Conservation (phyloP, 2,888 invertebrate species). For the Lasioglossum morio region DNA sequence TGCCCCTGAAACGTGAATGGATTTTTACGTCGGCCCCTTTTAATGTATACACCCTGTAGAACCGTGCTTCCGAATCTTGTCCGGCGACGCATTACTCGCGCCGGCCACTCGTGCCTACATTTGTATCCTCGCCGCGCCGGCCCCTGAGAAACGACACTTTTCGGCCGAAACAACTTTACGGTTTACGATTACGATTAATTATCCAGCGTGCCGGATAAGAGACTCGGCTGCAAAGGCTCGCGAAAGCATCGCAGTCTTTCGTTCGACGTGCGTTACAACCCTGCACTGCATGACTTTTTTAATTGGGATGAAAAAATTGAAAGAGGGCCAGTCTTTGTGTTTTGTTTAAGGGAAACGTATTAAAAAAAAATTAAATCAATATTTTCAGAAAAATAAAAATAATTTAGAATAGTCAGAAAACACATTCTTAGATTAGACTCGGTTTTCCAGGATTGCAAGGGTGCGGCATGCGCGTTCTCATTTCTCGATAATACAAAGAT, state of each 20-base stretch:
- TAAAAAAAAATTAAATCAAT: no score
- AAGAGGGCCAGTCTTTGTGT: no score
- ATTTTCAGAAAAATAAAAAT: no score
- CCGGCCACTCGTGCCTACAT: background rate
- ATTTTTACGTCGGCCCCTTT: constrained; percentile 33
- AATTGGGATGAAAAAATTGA: no score
- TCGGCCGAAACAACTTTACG: background rate
- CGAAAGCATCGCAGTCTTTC: background rate
- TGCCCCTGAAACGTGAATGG: constrained; percentile 45
- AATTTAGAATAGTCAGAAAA: no score
- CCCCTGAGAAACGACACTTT: background rate
- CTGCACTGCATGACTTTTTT: no score
- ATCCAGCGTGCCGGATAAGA: background rate
- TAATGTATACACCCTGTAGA: constrained; percentile 20
- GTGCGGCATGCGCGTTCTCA: no score
- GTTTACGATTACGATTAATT: constrained; percentile 21
- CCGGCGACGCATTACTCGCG: constrained; percentile 35
- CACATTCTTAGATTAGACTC: no score
- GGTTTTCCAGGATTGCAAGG: no score
- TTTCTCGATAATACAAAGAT: no score
- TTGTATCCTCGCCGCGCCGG: background rate
- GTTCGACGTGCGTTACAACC: no score
- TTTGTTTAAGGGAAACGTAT: no score
- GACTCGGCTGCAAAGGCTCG: background rate
- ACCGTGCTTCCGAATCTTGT: constrained; percentile 46